Conservation (phyloP, 1,140 invertebrate genomes). For the Drosophila saltans region DNA sequence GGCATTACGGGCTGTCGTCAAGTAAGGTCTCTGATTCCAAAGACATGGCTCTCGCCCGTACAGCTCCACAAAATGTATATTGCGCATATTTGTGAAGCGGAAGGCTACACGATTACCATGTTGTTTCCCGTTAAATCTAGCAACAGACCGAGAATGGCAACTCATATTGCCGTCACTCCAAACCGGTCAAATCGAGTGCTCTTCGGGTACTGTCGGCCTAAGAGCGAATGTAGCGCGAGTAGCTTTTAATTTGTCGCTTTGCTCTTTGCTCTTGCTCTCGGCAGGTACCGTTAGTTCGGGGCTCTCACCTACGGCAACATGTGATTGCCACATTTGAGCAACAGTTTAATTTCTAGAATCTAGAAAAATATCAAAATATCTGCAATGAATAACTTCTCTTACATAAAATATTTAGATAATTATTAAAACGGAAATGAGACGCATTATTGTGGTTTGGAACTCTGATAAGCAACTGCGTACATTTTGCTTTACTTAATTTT, state of each 20-base stretch:
- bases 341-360: background rate
- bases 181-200: slow-evolving; percentile 8
- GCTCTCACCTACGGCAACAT: slow-evolving; percentile 1
- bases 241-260: slow-evolving; percentile 20
- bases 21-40: slow-evolving; percentile 52
- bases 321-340: background rate
- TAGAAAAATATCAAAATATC: background rate
- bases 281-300: background rate
- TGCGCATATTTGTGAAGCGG: slow-evolving; percentile 62
- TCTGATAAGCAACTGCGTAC: too few species aligned
- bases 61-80: slow-evolving; percentile 56
- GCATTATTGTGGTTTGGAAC: too few species aligned
- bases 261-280: slow-evolving; percentile 26
- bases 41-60: slow-evolving; percentile 61
- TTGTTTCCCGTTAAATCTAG: background rate
- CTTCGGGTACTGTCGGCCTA: slow-evolving; percentile 8
- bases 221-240: background rate
- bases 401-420: too few species aligned
- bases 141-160: background rate
- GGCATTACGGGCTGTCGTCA: slow-evolving; percentile 42
- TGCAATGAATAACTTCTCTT: background rate
- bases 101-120: slow-evolving; percentile 48
- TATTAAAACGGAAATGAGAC: too few species aligned
- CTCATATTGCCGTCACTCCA: slow-evolving; percentile 10
- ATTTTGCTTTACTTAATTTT: too few species aligned